These are phyloP conservation scores for Magallana gigas DNA, from an alignment of 1,140 invertebrate species.

Conservation along the genomic window DNA sequence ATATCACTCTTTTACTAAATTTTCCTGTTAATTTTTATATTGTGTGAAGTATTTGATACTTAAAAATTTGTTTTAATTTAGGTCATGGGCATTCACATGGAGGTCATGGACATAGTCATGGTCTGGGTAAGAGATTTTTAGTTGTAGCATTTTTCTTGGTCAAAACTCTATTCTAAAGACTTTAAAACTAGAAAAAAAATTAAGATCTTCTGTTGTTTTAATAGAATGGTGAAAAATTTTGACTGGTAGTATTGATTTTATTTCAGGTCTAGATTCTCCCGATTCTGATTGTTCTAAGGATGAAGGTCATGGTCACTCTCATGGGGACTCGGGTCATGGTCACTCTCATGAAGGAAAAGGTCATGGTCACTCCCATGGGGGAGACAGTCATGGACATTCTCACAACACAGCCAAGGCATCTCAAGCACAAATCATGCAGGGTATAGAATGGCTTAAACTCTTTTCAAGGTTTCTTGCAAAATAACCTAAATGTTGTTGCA, in stretches of 20 bases:
- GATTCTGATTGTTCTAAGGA: background rate
- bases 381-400: constrained; percentile 78
- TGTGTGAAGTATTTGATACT: too few species aligned
- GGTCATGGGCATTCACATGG: constrained; percentile 85
- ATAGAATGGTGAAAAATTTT: too few species aligned
- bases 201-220: too few species aligned
- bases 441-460: constrained; percentile 62
- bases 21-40: too few species aligned
- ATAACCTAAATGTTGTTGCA: background rate
- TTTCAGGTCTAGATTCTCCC: constrained; percentile 5
- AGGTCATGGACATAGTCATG: constrained; percentile 44
- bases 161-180: too few species aligned
- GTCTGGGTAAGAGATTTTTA: background rate
- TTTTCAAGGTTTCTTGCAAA: background rate
- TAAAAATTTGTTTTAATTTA: constrained; percentile 48
- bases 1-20: too few species aligned
- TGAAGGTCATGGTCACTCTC: constrained; percentile 68
- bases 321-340: constrained; percentile 74
- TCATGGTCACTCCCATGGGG: constrained; percentile 70
- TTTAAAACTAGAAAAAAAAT: too few species aligned
- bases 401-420: constrained; percentile 74
- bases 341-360: constrained; percentile 63
- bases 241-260: background rate
- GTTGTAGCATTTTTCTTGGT: background rate
- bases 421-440: constrained; percentile 80